phyloP scores from a whole-genome alignment of 2,888 invertebrate genomes.

The Nomada ruficornis region DNA sequence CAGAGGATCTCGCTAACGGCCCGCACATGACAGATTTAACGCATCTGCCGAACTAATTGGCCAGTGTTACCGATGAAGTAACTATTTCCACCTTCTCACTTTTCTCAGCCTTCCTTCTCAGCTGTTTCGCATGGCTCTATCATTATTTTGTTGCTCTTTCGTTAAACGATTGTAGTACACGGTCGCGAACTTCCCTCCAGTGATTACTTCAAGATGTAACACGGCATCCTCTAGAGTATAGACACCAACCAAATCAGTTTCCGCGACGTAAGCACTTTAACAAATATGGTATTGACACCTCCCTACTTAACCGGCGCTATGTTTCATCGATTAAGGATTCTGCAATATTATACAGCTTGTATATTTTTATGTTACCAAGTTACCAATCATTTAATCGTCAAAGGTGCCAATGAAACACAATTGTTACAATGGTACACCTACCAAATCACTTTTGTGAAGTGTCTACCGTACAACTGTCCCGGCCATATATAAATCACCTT shows the following conservation, averaged over 20 bases:
- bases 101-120: constrained; percentile 11
- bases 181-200: constrained; percentile 14
- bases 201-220: constrained; percentile 23
- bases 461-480: background rate
- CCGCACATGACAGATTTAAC: constrained; percentile 77
- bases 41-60: constrained; percentile 79
- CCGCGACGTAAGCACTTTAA: background rate
- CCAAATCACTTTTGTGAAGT: no score
- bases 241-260: constrained; percentile 20
- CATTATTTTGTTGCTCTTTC: constrained; percentile 6
- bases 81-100: constrained; percentile 26
- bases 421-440: no score
- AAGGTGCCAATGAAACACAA: no score
- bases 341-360: background rate
- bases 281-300: background rate
- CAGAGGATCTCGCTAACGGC: constrained; percentile 57
- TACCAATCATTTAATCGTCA: background rate
- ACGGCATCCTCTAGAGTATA: background rate
- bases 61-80: constrained; percentile 72
- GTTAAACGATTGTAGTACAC: background rate
- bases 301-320: background rate
- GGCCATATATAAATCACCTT: background rate
- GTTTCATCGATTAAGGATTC: background rate
- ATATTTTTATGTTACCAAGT: background rate
- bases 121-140: background rate